Evolutionary conservation across 2,888 invertebrate species (phyloP).

Genomic region (Geophilus truncorum): DNA sequence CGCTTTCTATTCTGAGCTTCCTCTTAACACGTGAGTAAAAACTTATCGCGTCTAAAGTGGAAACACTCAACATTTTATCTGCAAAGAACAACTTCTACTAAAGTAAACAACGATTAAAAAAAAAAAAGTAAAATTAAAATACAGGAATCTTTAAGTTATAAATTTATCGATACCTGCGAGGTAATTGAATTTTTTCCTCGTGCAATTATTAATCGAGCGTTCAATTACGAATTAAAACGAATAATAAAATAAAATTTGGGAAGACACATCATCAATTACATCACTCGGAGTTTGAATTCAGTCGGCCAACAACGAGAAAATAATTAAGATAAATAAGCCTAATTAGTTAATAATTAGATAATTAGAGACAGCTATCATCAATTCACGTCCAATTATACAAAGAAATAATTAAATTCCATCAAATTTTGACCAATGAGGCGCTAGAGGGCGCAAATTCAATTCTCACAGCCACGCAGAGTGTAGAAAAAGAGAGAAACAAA

Average conservation of each 20-base stretch:
- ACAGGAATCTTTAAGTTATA: neutral
- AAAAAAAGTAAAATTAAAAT: neutral
- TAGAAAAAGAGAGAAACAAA: neutral
- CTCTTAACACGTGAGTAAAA: conserved; percentile 14
- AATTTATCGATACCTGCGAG: neutral
- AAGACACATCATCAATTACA: neutral
- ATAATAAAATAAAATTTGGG: no score
- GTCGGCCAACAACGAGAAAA: neutral
- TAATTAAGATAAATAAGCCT: conserved; percentile 21
- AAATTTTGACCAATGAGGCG: neutral
- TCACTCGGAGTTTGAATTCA: neutral
- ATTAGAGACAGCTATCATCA: conserved; percentile 25
- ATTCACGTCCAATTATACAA: neutral
- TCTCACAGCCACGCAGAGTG: no score
- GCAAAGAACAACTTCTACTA: neutral
- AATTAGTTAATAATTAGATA: conserved; percentile 27
- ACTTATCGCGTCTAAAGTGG: conserved; percentile 10
- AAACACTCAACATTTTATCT: conserved; percentile 21
- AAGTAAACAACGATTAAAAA: neutral
- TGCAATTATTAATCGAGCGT: no score
- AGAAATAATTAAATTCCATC: conserved; percentile 23
- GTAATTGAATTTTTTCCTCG: neutral
- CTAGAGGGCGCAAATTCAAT: neutral
- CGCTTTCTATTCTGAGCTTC: conserved; percentile 4
- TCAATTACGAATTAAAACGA: no score